Base-by-base conservation (phyloP, 2,797 vertebrate species). In the Naso thynnoides region DNA sequence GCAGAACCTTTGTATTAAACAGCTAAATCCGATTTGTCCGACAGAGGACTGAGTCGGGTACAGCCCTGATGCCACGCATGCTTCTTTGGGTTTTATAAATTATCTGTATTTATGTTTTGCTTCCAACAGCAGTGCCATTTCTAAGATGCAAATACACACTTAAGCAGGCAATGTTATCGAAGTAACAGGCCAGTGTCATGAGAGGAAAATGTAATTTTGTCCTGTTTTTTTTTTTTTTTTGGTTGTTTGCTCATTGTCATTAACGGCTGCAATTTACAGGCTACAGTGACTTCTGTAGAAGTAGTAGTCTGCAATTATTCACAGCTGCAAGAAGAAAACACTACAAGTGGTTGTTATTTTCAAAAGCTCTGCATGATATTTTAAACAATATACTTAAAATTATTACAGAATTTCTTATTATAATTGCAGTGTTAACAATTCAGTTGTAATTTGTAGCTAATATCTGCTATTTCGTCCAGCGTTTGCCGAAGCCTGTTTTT, bases 201-300 rank as follows among this genome's bases (percentile, higher is more conserved):
- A 9, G 33, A 36, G 10, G 2, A 3, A 36, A 36, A 36, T 36
- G 33, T 36, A 13, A 36, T 7, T 36, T 36, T 36, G 4, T 2
- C 15, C 21, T 16, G 3, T 55, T 4, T n/a, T 56, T 4, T 15
- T 33, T 8, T 44, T 21, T 59, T 15, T 31, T 61, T 53, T 38
- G 55, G 14, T 54, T 44, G 27, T 44, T 65, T 47, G 18, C 9
- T 27, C 23, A 26, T 71, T 55, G 33, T 65, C 11, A 33, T 38
- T 19, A 21, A 23, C 0, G 1, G n/a, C 31, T 18, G 5, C 54
- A 44, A 21, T 56, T 56, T 55, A 31, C 33, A 41, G 26, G n/a
- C 18, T 48, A 16, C 14, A 26, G 26, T 50, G 33, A 33, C 47
- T 47, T n/a, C n/a, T n/a, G 15, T 48, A 8, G 8, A 14, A 11